A percentile compares a stretch with the other conserved stretches of the same genome.
phyloP scores from a whole-genome alignment of 1,140 invertebrate species.

The Stegodyphus dumicola region DNA sequence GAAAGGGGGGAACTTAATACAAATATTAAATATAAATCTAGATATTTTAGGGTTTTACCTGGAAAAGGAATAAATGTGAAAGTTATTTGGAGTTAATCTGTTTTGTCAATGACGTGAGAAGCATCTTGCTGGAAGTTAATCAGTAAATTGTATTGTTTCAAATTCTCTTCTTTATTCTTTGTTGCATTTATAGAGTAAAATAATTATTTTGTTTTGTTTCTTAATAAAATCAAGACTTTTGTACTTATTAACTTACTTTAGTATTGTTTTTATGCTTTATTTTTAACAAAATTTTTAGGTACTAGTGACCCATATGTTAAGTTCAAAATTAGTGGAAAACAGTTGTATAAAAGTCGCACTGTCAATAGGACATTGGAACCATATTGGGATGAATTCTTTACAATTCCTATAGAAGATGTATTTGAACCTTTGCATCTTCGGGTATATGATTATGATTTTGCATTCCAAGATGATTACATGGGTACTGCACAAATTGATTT shows the following conservation, averaged over 20 bases:
- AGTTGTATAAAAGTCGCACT: slow-evolving; percentile 93
- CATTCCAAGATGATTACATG: slow-evolving; percentile 97
- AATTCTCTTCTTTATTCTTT: too few relatives aligned
- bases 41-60: too few relatives aligned
- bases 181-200: too few relatives aligned
- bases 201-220: too few relatives aligned
- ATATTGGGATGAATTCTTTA: slow-evolving; percentile 95
- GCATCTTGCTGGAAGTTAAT: too few relatives aligned
- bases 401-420: slow-evolving; percentile 93
- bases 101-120: too few relatives aligned
- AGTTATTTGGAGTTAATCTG: too few relatives aligned
- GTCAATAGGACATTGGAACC: slow-evolving; percentile 92
- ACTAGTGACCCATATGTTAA: slow-evolving; percentile 99
- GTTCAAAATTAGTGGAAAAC: slow-evolving; percentile 88
- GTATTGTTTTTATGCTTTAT: background rate
- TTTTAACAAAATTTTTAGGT: too few relatives aligned
- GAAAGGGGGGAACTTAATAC: too few relatives aligned
- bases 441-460: slow-evolving; percentile 99
- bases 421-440: slow-evolving; percentile 88
- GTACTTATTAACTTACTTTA: background rate
- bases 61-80: too few relatives aligned
- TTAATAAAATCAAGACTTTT: background rate
- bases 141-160: too few relatives aligned
- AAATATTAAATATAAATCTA: too few relatives aligned
- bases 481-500: slow-evolving; percentile 88